Evolutionary conservation across 1,140 invertebrate species (phyloP).

Genomic region (Drosophila navojoa): DNA sequence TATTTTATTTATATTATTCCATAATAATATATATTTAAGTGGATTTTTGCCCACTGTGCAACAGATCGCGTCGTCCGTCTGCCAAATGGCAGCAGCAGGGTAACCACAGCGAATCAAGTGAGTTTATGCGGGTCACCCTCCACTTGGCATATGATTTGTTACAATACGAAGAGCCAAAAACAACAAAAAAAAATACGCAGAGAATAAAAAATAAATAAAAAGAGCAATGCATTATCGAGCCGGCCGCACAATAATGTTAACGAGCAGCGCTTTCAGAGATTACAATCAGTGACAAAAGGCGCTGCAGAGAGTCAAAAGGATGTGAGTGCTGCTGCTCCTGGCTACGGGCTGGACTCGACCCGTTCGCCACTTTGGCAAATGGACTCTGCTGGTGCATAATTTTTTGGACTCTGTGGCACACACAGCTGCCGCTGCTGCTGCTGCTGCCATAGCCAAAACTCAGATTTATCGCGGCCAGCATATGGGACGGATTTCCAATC

Average conservation of each 20-base stretch:
- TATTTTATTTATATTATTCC: no score
- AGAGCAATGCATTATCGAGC: conserved; percentile 61
- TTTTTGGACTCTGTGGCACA: conserved; percentile 21
- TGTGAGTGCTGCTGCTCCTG: conserved; percentile 25
- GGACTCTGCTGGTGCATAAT: conserved; percentile 40
- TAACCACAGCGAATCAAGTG: conserved; percentile 44
- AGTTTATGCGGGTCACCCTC: conserved; percentile 67
- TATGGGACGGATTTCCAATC: conserved; percentile 61
- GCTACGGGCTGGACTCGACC: conserved; percentile 16
- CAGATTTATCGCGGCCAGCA: conserved; percentile 60
- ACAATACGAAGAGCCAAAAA: conserved; percentile 43
- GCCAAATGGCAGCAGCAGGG: conserved; percentile 52
- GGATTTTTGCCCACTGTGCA: conserved; percentile 20
- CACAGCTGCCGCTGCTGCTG: conserved; percentile 23
- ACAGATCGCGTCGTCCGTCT: conserved; percentile 35
- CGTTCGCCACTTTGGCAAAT: conserved; percentile 31
- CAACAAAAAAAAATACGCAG: background rate
- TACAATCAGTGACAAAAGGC: conserved; percentile 80
- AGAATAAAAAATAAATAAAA: conserved; percentile 42
- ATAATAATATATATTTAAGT: no score
- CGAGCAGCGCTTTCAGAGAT: conserved; percentile 66
- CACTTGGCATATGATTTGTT: conserved; percentile 50
- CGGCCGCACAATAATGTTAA: conserved; percentile 69
- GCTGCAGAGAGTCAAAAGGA: conserved; percentile 46
- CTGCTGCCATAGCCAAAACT: conserved; percentile 31